phyloP scores from a whole-genome alignment of 1,140 invertebrate species.

The Drosophila auraria region DNA sequence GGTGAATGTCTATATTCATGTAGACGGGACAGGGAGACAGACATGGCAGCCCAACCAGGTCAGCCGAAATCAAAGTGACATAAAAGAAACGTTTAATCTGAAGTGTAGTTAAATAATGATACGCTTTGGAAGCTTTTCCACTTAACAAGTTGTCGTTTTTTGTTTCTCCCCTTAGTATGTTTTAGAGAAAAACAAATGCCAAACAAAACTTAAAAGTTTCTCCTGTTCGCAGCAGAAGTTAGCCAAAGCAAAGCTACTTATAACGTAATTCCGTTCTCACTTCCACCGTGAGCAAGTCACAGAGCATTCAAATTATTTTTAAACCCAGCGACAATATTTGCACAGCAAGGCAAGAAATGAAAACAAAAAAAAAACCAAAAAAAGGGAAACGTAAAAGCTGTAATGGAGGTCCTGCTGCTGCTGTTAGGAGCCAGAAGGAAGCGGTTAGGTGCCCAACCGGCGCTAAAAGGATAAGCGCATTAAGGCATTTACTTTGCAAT shows the following conservation, averaged over 20 bases:
- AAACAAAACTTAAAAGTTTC: slow-evolving; percentile 24
- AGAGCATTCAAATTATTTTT: slow-evolving; percentile 71
- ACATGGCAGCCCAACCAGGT: not conserved
- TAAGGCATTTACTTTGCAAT: slow-evolving; percentile 78
- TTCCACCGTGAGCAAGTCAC: slow-evolving; percentile 38
- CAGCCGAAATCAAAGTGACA: not conserved
- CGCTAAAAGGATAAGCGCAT: slow-evolving; percentile 81
- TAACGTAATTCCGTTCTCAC: slow-evolving; percentile 21
- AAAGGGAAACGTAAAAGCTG: slow-evolving; percentile 1
- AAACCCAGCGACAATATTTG: slow-evolving; percentile 68
- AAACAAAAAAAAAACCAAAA: not conserved
- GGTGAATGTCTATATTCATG: slow-evolving; percentile 4
- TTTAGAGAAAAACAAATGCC: slow-evolving; percentile 24
- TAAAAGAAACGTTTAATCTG: not conserved
- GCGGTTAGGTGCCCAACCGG: slow-evolving; percentile 52
- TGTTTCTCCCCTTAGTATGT: slow-evolving; percentile 1
- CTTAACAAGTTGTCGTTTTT: slow-evolving; percentile 4
- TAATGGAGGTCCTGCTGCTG: slow-evolving; percentile 6
- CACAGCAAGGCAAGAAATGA: slow-evolving; percentile 39
- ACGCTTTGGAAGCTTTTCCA: not conserved
- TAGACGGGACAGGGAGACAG: not conserved
- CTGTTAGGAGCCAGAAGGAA: not conserved
- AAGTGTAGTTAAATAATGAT: not conserved
- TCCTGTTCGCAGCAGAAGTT: slow-evolving; percentile 11
- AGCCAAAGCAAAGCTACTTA: slow-evolving; percentile 27